Conservation (phyloP, 2,797 vertebrate species). For the Crocodylus rhombifer region DNA sequence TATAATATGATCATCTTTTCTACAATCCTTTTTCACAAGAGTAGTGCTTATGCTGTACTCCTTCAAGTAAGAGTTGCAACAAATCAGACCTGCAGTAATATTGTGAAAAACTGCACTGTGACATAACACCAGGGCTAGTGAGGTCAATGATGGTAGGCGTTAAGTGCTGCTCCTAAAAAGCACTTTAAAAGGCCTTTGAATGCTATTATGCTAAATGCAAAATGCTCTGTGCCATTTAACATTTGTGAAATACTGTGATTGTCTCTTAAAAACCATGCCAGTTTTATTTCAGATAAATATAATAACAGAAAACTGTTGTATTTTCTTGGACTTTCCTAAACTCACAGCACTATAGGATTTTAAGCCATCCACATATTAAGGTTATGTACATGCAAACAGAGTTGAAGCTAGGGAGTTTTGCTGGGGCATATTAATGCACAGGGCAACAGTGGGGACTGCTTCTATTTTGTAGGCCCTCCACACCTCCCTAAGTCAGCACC, state of each 20-base stretch:
- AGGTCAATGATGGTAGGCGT: fast-evolving
- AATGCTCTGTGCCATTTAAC: neutral
- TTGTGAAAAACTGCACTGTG: fast-evolving
- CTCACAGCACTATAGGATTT: neutral
- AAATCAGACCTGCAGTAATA: neutral
- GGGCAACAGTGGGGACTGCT: too few relatives aligned
- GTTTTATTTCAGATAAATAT: neutral
- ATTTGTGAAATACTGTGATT: neutral
- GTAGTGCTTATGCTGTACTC: neutral
- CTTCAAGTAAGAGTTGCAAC: neutral
- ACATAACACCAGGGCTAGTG: neutral
- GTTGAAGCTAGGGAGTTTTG: too few relatives aligned
- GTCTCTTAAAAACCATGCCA: too few relatives aligned
- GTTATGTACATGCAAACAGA: too few relatives aligned
- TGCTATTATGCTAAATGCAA: neutral
- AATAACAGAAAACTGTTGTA: neutral
- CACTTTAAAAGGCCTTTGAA: neutral
- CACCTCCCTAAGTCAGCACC: too few relatives aligned
- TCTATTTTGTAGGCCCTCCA: too few relatives aligned
- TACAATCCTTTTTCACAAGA: neutral
- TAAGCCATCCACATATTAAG: neutral
- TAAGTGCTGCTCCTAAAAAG: neutral
- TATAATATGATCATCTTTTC: neutral
- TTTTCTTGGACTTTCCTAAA: neutral
- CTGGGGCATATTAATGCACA: too few relatives aligned